phyloP scores from a whole-genome alignment of 1,140 invertebrate species.

The Marisa cornuarietis region DNA sequence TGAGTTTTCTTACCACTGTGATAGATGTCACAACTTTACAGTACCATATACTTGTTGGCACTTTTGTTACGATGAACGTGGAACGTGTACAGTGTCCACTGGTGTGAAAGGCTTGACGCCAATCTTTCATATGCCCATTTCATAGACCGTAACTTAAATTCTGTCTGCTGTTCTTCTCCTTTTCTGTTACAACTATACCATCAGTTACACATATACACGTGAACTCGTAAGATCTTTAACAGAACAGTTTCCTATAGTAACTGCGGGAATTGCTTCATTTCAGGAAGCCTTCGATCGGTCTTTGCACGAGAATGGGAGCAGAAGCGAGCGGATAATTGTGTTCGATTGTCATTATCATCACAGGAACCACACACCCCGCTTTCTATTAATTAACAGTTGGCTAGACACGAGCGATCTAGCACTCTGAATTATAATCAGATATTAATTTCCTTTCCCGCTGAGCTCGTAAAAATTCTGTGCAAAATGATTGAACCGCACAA shows the following conservation, averaged over 20 bases:
- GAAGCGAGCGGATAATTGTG: neutral
- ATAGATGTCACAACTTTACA: neutral
- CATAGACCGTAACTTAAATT: neutral
- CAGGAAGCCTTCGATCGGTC: neutral
- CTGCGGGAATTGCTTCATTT: neutral
- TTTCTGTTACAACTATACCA: no score
- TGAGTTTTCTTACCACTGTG: neutral
- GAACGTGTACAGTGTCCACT: no score
- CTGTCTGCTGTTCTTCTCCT: no score
- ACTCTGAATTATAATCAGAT: neutral
- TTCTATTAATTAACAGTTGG: neutral
- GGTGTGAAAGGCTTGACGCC: no score
- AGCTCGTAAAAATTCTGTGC: neutral
- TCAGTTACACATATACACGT: no score
- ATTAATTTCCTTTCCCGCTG: neutral
- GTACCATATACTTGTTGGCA: neutral
- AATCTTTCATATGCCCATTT: neutral
- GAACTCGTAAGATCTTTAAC: neutral
- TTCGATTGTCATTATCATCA: neutral
- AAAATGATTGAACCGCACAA: neutral
- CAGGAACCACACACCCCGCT: neutral
- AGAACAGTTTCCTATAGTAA: neutral
- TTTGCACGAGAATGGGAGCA: no score
- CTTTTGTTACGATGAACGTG: neutral
- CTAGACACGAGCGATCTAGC: neutral